phyloP scores from a whole-genome alignment of 2,113 vertebrate species.

The Crotophaga sulcirostris region DNA sequence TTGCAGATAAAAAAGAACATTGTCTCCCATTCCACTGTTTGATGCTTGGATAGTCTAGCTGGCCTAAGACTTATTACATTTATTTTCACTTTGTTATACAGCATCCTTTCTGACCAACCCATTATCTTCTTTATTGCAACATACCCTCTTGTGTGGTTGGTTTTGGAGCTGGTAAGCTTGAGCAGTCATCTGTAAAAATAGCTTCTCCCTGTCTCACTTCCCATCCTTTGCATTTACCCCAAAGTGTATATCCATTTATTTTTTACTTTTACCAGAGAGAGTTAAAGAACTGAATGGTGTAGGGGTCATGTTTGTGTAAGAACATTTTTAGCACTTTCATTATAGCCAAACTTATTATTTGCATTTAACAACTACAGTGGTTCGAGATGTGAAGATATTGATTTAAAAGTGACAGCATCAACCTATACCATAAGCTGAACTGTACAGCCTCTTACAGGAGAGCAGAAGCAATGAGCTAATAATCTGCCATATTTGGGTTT shows the following conservation, averaged over 20 bases:
- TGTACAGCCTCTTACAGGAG: background rate
- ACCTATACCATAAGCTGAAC: background rate
- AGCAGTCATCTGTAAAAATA: background rate
- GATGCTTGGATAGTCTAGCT: background rate
- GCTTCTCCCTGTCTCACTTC: background rate
- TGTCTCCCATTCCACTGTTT: background rate
- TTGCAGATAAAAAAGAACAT: background rate
- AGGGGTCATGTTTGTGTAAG: background rate
- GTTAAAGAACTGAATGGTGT: background rate
- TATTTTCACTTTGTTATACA: background rate
- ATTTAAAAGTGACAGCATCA: background rate
- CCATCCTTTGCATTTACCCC: background rate
- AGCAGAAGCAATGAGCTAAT: background rate
- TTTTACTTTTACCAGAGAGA: background rate
- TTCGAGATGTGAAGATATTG: background rate
- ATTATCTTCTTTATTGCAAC: background rate
- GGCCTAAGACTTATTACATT: background rate
- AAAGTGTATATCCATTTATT: background rate
- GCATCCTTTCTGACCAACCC: background rate
- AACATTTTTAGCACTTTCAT: background rate
- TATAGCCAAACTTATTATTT: background rate
- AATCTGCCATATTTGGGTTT: background rate
- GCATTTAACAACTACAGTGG: background rate
- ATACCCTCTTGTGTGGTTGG: background rate
- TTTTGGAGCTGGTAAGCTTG: background rate